phyloP scores from a whole-genome alignment of 30 jellyfish, hydroid and myxozoan species.

The Rhopilema esculentum region DNA sequence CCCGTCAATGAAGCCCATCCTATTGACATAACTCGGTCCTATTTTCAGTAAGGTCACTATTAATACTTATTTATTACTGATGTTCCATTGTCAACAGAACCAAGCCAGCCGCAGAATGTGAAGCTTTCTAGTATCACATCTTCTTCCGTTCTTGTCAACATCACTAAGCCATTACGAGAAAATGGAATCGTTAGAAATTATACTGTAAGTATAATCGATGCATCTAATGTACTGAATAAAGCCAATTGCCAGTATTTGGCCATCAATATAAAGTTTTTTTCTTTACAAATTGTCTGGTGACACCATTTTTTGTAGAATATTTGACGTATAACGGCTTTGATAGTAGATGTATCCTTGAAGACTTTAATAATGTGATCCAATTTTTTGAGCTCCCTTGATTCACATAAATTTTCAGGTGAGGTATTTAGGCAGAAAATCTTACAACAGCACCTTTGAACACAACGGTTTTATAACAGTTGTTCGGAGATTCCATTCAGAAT shows the following conservation, averaged over 20 bases:
- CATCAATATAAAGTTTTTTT: too few relatives aligned
- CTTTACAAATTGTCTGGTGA: too few relatives aligned
- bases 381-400: not conserved
- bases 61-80: too few relatives aligned
- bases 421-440: slow-evolving; percentile 8
- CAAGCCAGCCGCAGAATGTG: slow-evolving; percentile 11
- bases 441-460: slow-evolving; percentile 40
- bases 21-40: too few relatives aligned
- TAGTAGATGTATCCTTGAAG: too few relatives aligned
- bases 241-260: too few relatives aligned
- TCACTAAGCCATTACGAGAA: slow-evolving; percentile 40
- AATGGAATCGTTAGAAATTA: slow-evolving; percentile 44
- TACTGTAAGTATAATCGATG: slow-evolving; percentile 15
- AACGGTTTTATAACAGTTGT: not conserved
- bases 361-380: too few relatives aligned
- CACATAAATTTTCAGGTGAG: slow-evolving; percentile 3
- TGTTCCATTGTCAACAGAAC: not conserved
- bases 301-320: too few relatives aligned
- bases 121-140: not conserved
- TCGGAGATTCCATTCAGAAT: not conserved
- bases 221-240: not conserved
- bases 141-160: not conserved
- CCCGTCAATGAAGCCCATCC: too few relatives aligned
- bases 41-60: too few relatives aligned
- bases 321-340: too few relatives aligned